Conservation (phyloP, 2,888 invertebrate genomes). For the Allygus modestus region DNA sequence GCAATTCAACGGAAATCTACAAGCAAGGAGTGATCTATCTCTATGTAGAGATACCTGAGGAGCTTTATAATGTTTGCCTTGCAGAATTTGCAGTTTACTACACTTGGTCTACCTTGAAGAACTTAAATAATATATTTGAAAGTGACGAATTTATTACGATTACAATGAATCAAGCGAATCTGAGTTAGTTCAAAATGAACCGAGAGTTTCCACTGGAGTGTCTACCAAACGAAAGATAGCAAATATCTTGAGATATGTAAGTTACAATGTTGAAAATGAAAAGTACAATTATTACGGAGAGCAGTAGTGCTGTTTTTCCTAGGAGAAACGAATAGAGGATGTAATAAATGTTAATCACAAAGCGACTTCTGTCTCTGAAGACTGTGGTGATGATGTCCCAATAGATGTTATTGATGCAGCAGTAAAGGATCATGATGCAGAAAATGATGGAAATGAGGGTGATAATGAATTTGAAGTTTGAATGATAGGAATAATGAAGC, state of each 20-base stretch:
- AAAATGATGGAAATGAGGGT: not conserved
- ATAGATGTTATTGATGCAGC: not conserved
- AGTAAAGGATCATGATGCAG: not conserved
- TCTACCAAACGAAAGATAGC: too few species aligned
- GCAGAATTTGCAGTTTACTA: slow-evolving; percentile 70
- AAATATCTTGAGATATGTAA: too few species aligned
- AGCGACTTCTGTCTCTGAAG: slow-evolving; percentile 8
- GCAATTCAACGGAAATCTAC: slow-evolving; percentile 44
- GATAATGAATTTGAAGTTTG: slow-evolving; percentile 50
- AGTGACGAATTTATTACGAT: not conserved
- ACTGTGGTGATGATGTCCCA: slow-evolving; percentile 20
- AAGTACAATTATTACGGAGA: too few species aligned
- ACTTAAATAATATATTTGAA: not conserved
- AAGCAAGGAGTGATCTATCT: slow-evolving; percentile 69
- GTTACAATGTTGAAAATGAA: too few species aligned
- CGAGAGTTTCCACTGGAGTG: too few species aligned
- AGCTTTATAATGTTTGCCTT: slow-evolving; percentile 70
- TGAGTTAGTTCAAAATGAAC: not conserved
- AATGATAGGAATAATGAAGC: slow-evolving; percentile 58
- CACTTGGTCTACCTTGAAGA: not conserved
- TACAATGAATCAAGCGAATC: not conserved
- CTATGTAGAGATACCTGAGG: slow-evolving; percentile 70
- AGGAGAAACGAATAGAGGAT: too few species aligned
- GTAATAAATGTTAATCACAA: too few species aligned
- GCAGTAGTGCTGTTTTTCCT: too few species aligned